phyloP scores from a whole-genome alignment of 2,797 vertebrate species.

The Hybognathus amarus region DNA sequence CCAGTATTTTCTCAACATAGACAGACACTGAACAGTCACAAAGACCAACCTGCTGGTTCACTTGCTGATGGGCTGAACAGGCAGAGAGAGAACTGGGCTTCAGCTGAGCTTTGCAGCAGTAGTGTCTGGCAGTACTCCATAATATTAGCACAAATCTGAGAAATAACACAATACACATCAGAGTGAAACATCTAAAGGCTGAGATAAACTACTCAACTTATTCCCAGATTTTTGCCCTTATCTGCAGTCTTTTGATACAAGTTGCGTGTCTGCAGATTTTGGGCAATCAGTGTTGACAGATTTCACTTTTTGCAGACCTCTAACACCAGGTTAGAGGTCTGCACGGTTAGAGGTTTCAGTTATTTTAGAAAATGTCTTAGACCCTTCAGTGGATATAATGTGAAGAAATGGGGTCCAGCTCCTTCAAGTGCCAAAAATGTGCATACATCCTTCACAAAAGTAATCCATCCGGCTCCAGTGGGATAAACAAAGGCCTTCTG shows the following conservation, averaged over 20 bases:
- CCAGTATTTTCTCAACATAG: background rate
- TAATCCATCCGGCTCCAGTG: too few relatives aligned
- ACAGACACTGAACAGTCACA: background rate
- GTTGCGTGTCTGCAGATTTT: background rate
- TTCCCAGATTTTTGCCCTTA: background rate
- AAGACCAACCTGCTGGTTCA: constrained; percentile 87
- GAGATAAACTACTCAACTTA: background rate
- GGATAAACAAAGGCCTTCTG: too few relatives aligned
- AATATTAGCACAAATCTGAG: constrained; percentile 94
- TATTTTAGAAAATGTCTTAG: too few relatives aligned
- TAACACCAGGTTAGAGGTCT: too few relatives aligned
- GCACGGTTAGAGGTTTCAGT: too few relatives aligned
- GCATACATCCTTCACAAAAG: too few relatives aligned
- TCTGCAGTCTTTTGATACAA: background rate
- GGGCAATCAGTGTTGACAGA: background rate
- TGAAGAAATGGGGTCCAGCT: too few relatives aligned
- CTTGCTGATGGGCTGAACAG: constrained; percentile 93
- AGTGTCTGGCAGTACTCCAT: constrained; percentile 97
- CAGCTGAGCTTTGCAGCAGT: constrained; percentile 88
- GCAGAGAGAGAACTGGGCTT: constrained; percentile 89
- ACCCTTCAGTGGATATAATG: too few relatives aligned
- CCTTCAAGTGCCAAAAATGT: too few relatives aligned
- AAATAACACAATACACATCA: constrained; percentile 27
- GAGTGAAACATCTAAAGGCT: background rate
- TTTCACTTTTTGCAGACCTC: background rate